Evolutionary conservation across 2,888 invertebrate species (phyloP), one percentile per base, ranked within the genome.

Genomic region (Tachina fera): DNA sequence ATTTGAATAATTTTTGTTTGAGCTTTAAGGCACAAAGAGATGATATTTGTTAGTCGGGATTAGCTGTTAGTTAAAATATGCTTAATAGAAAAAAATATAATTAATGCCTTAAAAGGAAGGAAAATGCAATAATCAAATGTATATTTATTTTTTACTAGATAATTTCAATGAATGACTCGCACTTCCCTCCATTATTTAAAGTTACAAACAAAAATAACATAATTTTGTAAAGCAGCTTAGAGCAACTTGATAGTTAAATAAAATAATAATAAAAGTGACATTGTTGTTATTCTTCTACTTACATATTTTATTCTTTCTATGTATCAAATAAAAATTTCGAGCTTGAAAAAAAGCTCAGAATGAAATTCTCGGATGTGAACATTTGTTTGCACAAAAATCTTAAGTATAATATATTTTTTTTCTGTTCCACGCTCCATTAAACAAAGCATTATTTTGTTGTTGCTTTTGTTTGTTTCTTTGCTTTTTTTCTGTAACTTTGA

Each of bases 371-470:
- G 41, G 14, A 68, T 43, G 68, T 13, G 43, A 78, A 51, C 45
- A 56, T 49, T 68, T n/a, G n/a, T 51, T 19, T 60, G 10, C 9
- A 43, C 22, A 58, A 31, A 68, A 49, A 68, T 49, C 22, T 61
- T 63, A n/a, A 39, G 8, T 39, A 9, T 72, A 1, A 31, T 31
- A 31, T 58, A 1, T 39, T 60, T 45, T 45, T 49, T 16, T 14
- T 43, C 9, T 45, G 11, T 71, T 13, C 14, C 74, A 76, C 49
- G 67, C 81, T 77, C 68, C 74, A 81, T 80, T 84, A 72, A 80
- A 53, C 84, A 80, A 83, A 83, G 68, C 49, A 47, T 68, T 41
- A 49, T 47, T 56, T 60, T 70, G 45, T 60, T 75, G 47, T 68
- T 56, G 63, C 53, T 63, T 14, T 1, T 61, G 13, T 56, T 22